A percentile compares a stretch with the other conserved stretches of the same genome.
Conservation (phyloP, 1,140 invertebrate species). For the Frieseomelitta varia region DNA sequence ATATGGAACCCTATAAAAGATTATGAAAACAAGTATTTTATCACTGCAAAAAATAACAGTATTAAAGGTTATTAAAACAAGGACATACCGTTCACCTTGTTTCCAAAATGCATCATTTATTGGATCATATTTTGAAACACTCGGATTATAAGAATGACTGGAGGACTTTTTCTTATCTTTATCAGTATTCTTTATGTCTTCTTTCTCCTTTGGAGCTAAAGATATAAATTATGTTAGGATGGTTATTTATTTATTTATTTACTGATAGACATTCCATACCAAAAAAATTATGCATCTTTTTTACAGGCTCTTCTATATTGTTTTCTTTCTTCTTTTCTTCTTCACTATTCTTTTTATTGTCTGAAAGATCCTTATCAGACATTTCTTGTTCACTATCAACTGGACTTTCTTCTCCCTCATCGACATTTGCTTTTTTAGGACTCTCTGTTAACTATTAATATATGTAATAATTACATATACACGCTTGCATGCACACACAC, state of each 20-base stretch:
- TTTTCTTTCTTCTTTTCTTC: neutral
- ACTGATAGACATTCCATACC: conserved; percentile 41
- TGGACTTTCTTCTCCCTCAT: conserved; percentile 12
- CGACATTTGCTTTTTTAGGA: conserved; percentile 32
- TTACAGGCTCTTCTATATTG: conserved; percentile 30
- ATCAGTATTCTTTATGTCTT: conserved; percentile 30
- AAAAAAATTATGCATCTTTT: conserved; percentile 63
- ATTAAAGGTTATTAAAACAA: neutral
- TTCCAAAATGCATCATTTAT: conserved; percentile 95
- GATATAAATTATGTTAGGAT: neutral
- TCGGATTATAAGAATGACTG: conserved; percentile 88
- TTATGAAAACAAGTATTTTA: conserved; percentile 62
- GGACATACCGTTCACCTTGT: conserved; percentile 86
- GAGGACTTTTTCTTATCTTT: conserved; percentile 50
- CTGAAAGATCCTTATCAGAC: neutral
- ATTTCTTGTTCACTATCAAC: neutral
- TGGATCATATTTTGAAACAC: conserved; percentile 91
- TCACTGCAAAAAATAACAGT: neutral
- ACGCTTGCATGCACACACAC: conserved; percentile 16
- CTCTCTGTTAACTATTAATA: conserved; percentile 56
- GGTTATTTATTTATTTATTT: neutral
- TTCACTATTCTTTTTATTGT: neutral
- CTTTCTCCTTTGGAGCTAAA: conserved; percentile 65
- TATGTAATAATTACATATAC: conserved; percentile 11
- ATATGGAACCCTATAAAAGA: conserved; percentile 91